Evolutionary conservation across 2,113 vertebrate genomes (phyloP).

Genomic region (Trematocara marginatum): DNA sequence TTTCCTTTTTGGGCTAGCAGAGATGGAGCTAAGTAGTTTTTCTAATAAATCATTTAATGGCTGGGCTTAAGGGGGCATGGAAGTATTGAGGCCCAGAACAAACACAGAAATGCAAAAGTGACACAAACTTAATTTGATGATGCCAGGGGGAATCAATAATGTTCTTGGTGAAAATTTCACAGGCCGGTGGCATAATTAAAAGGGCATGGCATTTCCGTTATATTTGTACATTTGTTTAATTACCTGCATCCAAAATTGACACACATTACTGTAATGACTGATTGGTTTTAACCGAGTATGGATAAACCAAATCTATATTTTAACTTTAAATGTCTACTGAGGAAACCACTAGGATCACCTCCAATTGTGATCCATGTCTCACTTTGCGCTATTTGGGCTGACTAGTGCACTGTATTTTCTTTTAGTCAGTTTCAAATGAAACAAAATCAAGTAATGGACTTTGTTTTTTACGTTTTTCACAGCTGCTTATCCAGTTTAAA

Average conservation of each 20-base stretch:
- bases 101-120: neutral
- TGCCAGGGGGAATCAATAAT: neutral
- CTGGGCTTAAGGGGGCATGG: neutral
- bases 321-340: neutral
- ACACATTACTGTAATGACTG: neutral
- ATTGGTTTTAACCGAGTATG: neutral
- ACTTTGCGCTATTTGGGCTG: neutral
- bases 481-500: neutral
- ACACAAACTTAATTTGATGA: neutral
- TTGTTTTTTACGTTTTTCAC: neutral
- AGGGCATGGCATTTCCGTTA: neutral
- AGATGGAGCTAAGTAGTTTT: neutral
- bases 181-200: neutral
- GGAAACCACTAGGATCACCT: neutral
- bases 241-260: neutral
- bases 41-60: neutral
- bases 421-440: neutral
- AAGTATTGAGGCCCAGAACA: neutral
- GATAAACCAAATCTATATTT: neutral
- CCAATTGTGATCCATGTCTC: neutral
- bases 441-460: neutral
- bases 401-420: neutral
- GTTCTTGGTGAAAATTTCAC: neutral
- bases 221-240: neutral
- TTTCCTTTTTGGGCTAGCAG: slow-evolving; percentile 16